These are phyloP conservation scores for Graptemys geographica DNA, from an alignment of 2,797 vertebrate genomes.

Conservation along the genomic window DNA sequence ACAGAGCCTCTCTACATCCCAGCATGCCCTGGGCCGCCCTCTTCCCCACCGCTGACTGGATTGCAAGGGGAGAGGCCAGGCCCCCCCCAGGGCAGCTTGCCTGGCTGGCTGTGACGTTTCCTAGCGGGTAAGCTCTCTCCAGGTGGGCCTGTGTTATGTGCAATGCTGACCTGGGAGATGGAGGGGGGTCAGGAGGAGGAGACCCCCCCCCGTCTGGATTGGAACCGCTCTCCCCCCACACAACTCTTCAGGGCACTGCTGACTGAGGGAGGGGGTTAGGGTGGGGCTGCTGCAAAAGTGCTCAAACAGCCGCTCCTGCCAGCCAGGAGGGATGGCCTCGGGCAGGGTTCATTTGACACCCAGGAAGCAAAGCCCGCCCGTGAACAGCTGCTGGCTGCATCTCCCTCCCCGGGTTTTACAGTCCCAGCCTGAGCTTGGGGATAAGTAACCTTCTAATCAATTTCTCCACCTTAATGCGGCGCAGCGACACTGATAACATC, in stretches of 20 bases:
- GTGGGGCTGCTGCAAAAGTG: neutral
- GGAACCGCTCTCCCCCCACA: neutral
- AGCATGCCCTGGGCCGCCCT: neutral
- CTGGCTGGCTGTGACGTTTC: neutral
- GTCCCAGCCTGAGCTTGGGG: neutral
- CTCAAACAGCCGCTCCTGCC: neutral
- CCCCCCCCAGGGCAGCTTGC: neutral
- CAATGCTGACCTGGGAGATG: neutral
- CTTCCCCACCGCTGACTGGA: neutral
- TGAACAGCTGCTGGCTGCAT: conserved; percentile 76
- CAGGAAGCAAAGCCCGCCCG: conserved; percentile 61
- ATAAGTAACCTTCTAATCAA: conserved; percentile 26
- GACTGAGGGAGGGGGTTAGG: neutral
- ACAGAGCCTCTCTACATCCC: neutral
- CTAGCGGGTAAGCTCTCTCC: neutral
- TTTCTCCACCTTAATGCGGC: conserved; percentile 9
- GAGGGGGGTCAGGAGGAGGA: neutral
- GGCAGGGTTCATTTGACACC: conserved; percentile 70
- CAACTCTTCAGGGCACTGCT: neutral
- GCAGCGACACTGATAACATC: neutral
- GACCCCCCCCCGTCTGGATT: neutral
- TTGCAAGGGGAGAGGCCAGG: neutral
- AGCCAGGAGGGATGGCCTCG: conserved; percentile 28
- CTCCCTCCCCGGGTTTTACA: neutral
- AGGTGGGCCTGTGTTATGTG: too few species aligned